phyloP scores from a whole-genome alignment of 1,140 invertebrate species.

The Aphis gossypii region DNA sequence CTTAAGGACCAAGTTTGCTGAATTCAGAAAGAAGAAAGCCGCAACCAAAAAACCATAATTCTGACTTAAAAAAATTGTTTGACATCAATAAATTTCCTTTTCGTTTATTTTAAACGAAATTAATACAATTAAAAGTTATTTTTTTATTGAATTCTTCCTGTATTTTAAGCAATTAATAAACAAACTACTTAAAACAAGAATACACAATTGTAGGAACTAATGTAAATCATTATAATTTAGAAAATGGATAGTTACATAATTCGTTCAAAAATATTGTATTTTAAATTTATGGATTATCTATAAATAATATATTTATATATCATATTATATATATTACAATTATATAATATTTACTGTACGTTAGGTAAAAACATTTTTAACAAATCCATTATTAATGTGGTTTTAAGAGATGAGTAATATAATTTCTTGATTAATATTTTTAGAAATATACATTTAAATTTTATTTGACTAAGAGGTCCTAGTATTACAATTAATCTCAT shows the following conservation, averaged over 20 bases:
- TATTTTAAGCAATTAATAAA: background rate
- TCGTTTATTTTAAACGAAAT: background rate
- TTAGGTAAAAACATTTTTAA: no score
- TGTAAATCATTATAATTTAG: background rate
- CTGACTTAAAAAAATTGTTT: background rate
- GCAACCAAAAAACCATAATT: slow-evolving; percentile 49
- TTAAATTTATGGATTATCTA: no score
- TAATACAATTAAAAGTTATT: background rate
- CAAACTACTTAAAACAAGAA: background rate
- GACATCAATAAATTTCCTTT: background rate
- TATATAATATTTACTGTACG: no score
- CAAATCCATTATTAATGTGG: no score
- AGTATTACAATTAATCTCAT: no score
- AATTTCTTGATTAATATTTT: no score
- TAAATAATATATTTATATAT: no score
- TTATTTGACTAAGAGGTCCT: no score
- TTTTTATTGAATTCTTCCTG: background rate
- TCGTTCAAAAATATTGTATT: background rate
- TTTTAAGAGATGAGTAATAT: no score
- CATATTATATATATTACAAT: no score
- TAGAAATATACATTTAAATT: no score
- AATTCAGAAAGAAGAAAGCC: slow-evolving; percentile 54
- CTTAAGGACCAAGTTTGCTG: slow-evolving; percentile 55
- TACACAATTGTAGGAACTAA: background rate
- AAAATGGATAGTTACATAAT: background rate